These are phyloP conservation scores for Brevipalpus yothersi DNA, from an alignment of 1,140 invertebrate genomes.

Conservation along the genomic window DNA sequence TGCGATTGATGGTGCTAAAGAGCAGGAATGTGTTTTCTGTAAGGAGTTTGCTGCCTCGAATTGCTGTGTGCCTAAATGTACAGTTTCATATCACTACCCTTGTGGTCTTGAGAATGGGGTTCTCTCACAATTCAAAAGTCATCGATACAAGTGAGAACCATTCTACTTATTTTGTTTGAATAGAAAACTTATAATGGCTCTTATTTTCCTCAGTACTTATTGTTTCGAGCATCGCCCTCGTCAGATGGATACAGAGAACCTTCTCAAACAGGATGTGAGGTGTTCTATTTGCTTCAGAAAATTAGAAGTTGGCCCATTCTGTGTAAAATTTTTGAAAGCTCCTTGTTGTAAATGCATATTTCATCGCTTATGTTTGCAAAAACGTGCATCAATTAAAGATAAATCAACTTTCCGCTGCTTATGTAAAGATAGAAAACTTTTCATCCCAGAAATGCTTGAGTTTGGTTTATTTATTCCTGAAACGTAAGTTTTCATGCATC, in stretches of 20 bases:
- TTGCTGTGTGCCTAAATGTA: slow-evolving; percentile 29
- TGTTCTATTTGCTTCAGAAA: slow-evolving; percentile 29
- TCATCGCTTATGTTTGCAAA: slow-evolving; percentile 18
- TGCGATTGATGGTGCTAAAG: slow-evolving; percentile 1
- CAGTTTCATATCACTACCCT: slow-evolving; percentile 31
- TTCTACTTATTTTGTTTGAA: neutral
- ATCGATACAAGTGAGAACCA: slow-evolving; percentile 28
- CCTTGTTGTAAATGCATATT: slow-evolving; percentile 27
- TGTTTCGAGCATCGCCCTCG: slow-evolving; percentile 29
- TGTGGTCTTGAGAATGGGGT: slow-evolving; percentile 31
- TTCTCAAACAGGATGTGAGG: slow-evolving; percentile 20
- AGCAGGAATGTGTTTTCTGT: slow-evolving; percentile 29
- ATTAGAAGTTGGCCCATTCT: slow-evolving; percentile 19
- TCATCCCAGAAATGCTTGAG: too few species aligned
- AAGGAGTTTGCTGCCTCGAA: slow-evolving; percentile 34
- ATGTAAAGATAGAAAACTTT: too few species aligned
- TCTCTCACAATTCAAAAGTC: slow-evolving; percentile 33
- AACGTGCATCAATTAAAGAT: slow-evolving; percentile 31
- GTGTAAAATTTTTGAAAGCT: slow-evolving; percentile 18
- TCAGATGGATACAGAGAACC: slow-evolving; percentile 18
- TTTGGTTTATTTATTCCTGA: too few species aligned
- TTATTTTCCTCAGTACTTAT: slow-evolving; percentile 24
- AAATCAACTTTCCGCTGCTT: slow-evolving; percentile 44
- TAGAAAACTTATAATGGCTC: too few species aligned
- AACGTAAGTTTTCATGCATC: too few species aligned